Evolutionary conservation across 2,888 invertebrate species (phyloP).

Genomic region (Melanophora roralis): DNA sequence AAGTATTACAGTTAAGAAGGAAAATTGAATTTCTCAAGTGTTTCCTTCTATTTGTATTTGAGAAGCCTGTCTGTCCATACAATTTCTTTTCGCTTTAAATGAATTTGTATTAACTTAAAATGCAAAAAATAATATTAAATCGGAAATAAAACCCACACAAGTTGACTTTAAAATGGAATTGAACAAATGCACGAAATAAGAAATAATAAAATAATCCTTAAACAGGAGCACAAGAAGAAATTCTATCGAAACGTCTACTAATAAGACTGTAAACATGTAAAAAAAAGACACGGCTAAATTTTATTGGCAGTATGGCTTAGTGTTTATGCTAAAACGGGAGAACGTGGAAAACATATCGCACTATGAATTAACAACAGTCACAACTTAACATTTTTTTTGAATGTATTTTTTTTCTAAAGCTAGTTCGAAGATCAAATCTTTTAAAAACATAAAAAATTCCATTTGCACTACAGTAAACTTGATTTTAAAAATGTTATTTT

Average conservation of each 20-base stretch:
- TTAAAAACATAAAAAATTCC: no score
- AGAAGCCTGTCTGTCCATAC: background rate
- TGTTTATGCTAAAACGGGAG: constrained; percentile 42
- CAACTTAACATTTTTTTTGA: no score
- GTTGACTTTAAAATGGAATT: constrained; percentile 54
- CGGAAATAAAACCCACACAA: constrained; percentile 54
- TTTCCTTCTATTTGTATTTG: constrained; percentile 33
- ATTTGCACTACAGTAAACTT: no score
- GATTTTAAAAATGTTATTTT: no score
- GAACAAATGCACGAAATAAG: constrained; percentile 61
- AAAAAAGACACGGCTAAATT: constrained; percentile 48
- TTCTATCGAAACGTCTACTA: constrained; percentile 38
- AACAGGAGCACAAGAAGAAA: constrained; percentile 42
- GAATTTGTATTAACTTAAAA: constrained; percentile 43
- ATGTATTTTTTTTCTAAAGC: no score
- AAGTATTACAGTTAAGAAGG: constrained; percentile 42
- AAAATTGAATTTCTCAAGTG: constrained; percentile 62
- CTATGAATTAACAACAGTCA: no score
- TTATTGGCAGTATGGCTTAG: constrained; percentile 56
- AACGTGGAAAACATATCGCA: no score
- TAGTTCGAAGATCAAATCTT: no score
- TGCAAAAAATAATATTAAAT: constrained; percentile 37
- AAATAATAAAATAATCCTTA: constrained; percentile 62
- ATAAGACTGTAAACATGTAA: constrained; percentile 51
- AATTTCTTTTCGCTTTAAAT: background rate